Base-by-base conservation (phyloP, 2,888 invertebrate species). In the Lissocephala sabroskyi region DNA sequence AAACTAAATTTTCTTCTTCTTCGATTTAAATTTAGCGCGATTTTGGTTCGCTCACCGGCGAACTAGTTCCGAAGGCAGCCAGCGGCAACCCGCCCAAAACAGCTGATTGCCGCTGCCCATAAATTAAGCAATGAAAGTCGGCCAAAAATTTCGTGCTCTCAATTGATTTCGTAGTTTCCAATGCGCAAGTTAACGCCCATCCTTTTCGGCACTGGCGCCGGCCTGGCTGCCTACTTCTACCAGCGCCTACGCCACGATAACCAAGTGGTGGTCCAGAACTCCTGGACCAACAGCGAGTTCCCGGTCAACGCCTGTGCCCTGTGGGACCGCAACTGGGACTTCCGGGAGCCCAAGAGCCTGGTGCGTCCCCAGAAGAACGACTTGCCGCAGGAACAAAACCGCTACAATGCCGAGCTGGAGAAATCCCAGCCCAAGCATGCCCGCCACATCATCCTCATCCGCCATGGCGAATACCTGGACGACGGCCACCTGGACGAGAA, bases 381-480 rank as follows among this genome's bases (percentile, higher is more conserved):
- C 1, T 76, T 79, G 2, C 84, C 86, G 0, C 88, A 89, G 52
- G 90, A 90, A 50, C 88, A 92, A 32, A 92, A 93, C 77, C 86
- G 87, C 44, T 88, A 87, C 52, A 92, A 92, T 79, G 88, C 89
- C 64, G 87, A 89, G 51, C 65, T 90, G 19, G 91, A 92, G 63
- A 88, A 89, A 48, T 84, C 86, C 0, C 89, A 87, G 62, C 85
- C 88, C 33, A 88, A 86, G 78, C 76, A 64, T 2, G 60, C 74
- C 0, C 73, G 97, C n/a, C 95, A 98, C 82, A 84, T 98, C 43
- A 88, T 98, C 63, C 86, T 98, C 11, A 92, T 98, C 51, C 88
- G 98, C 32, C 98, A 99, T 84, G 99, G 98, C 0, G 98, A 98
- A 83, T 99, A 98, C 81, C 88, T 95, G 71, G 84, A 91, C 32